These are phyloP conservation scores for Zhengitettix transpicula DNA, from an alignment of 2,888 invertebrate genomes.

Conservation along the genomic window DNA sequence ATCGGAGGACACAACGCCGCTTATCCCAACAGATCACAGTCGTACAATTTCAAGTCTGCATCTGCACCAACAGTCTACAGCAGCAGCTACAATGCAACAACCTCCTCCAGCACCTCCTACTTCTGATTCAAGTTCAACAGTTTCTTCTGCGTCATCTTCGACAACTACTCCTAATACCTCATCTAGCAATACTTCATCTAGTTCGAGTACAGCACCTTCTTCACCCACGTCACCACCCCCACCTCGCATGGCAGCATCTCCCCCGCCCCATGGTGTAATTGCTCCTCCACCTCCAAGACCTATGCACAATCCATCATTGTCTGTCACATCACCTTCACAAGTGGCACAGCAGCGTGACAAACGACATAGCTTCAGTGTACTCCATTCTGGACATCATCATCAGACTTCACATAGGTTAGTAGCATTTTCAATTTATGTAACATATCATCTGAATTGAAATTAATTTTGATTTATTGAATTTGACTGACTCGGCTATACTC, in stretches of 20 bases:
- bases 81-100: background rate
- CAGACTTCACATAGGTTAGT: constrained; percentile 16
- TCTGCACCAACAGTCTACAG: background rate
- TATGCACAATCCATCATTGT: constrained; percentile 17
- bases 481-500: no score
- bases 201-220: constrained; percentile 56
- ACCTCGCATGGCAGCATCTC: constrained; percentile 12
- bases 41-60: constrained; percentile 2
- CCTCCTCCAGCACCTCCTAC: background rate
- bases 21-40: constrained; percentile 31
- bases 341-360: constrained; percentile 27
- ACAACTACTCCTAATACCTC: constrained; percentile 27
- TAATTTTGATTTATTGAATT: no score
- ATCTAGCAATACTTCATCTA: constrained; percentile 32
- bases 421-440: background rate
- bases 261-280: constrained; percentile 17
- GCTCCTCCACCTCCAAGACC: constrained; percentile 29
- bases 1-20: constrained; percentile 37
- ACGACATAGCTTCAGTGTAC: constrained; percentile 39
- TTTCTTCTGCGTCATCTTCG: constrained; percentile 46
- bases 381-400: constrained; percentile 26
- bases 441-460: no score
- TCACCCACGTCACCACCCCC: constrained; percentile 48
- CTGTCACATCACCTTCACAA: constrained; percentile 1
- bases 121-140: constrained; percentile 53